These are phyloP conservation scores for Hiodon tergisus DNA, from an alignment of 2,113 vertebrate species.

Conservation along the genomic window DNA sequence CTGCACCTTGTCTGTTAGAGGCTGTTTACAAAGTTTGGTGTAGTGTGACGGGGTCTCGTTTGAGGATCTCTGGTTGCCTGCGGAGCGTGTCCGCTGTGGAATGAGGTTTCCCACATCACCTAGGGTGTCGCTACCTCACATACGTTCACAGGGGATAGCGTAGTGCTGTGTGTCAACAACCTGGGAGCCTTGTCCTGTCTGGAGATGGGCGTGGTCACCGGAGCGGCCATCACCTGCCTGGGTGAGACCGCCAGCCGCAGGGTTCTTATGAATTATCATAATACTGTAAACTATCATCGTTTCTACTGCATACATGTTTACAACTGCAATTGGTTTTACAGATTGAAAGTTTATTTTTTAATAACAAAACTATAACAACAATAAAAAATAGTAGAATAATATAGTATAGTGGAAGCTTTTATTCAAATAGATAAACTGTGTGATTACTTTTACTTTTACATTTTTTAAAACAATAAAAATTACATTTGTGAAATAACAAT, in stretches of 20 bases:
- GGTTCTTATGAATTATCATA: background rate
- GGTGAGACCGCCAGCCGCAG: constrained; percentile 56
- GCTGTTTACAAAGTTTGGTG: background rate
- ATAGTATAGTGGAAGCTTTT: background rate
- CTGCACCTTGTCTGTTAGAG: background rate
- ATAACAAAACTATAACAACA: background rate
- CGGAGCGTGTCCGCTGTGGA: background rate
- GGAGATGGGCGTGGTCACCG: constrained; percentile 79
- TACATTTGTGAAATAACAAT: no score
- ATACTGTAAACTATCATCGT: no score
- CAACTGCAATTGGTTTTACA: no score
- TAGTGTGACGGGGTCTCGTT: background rate
- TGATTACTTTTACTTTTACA: background rate
- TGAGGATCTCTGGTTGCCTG: background rate
- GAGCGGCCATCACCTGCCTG: constrained; percentile 61
- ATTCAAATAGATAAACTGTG: background rate
- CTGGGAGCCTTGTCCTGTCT: constrained; percentile 85
- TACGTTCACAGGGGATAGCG: constrained; percentile 60
- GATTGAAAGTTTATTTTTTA: background rate
- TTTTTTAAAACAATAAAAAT: background rate
- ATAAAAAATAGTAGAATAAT: background rate
- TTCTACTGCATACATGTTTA: background rate
- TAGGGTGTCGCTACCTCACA: background rate
- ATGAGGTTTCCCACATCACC: no score
- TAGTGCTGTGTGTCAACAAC: constrained; percentile 88